Percentiles rank a stretch among this genome's conserved stretches.
Conservation (phyloP, 1,140 invertebrate species). For the Aradophagus sp. region DNA sequence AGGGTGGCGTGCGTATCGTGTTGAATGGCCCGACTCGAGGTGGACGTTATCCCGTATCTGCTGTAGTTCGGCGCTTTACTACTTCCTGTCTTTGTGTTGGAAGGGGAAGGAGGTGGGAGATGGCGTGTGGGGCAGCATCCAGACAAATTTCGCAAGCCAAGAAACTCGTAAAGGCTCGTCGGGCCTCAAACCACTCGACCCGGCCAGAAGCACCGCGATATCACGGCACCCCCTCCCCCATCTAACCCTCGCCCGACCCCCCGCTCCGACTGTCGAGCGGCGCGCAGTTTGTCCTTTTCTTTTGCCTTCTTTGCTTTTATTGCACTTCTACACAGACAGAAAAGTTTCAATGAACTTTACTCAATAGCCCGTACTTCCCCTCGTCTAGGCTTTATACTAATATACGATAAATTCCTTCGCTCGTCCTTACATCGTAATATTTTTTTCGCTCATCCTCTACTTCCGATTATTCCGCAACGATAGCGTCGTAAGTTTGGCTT, state of each 20-base stretch:
- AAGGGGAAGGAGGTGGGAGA: conserved; percentile 42
- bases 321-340: conserved; percentile 52
- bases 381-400: conserved; percentile 62
- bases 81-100: conserved; percentile 61
- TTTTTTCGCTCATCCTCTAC: conserved; percentile 50
- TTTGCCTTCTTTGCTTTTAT: conserved; percentile 45
- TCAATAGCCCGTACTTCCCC: conserved; percentile 64
- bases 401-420: conserved; percentile 67
- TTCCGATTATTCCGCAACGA: conserved; percentile 7
- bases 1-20: conserved; percentile 26
- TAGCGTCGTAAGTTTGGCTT: too few relatives aligned
- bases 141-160: conserved; percentile 71
- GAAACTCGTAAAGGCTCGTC: conserved; percentile 69
- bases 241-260: conserved; percentile 11
- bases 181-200: conserved; percentile 25
- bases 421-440: conserved; percentile 54
- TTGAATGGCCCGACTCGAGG: conserved; percentile 28
- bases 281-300: conserved; percentile 40
- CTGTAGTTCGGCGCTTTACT: conserved; percentile 62
- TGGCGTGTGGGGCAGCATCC: conserved; percentile 58
- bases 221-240: conserved; percentile 31
- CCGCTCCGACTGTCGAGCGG: conserved; percentile 40
- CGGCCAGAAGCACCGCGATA: conserved; percentile 31
- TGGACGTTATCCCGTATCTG: conserved; percentile 46
- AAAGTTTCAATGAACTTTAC: conserved; percentile 70